Evolutionary conservation across 2,797 vertebrate species (phyloP), one percentile per base, ranked within the genome.

Genomic region (Hafferia zeledoni): DNA sequence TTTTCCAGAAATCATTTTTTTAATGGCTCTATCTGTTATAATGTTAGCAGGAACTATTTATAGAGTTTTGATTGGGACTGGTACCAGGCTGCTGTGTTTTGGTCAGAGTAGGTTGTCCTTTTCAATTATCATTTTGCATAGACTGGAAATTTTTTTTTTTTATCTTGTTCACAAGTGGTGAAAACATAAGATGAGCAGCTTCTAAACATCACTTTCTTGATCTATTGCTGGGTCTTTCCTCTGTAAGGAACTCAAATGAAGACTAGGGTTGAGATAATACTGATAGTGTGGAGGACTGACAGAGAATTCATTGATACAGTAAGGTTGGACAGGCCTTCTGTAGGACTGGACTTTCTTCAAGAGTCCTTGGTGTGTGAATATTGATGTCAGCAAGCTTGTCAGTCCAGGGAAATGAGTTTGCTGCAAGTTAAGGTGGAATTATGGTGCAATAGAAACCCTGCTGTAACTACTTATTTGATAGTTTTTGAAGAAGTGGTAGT

Each of bases 1-100:
- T 88, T 94, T 90, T 80, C 24, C 59, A 83, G 59, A 81, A 64
- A 69, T 43, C 16, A 33, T 17, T 87, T 60, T 95, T 96, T 53
- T 19, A 75, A 41, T 27, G 78, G 61, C 68, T 76, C 31, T 85
- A 22, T 23, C 86, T 81, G 39, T 47, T 90, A 37, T 37, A 65
- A 68, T 77, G 35, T n/a, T 46, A 75, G 60, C 17, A 75, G 39
- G 80, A 93, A 70, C 60, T 78, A 24, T 80, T 91, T 89, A 49
- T 84, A 71, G 63, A 76, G 47, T 83, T 82, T 82, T 41, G 74
- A 88, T 67, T 31, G 68, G 25, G 76, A 43, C 31, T 89, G 33
- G 80, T 91, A 68, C 16, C 11, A 71, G 50, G 18, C 28, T 90
- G 79, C 55, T 84, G 35, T 86, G 50, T 24, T 92, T 83, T 90